phyloP scores from a whole-genome alignment of 2,113 vertebrate species.

The Hystrix cristata region DNA sequence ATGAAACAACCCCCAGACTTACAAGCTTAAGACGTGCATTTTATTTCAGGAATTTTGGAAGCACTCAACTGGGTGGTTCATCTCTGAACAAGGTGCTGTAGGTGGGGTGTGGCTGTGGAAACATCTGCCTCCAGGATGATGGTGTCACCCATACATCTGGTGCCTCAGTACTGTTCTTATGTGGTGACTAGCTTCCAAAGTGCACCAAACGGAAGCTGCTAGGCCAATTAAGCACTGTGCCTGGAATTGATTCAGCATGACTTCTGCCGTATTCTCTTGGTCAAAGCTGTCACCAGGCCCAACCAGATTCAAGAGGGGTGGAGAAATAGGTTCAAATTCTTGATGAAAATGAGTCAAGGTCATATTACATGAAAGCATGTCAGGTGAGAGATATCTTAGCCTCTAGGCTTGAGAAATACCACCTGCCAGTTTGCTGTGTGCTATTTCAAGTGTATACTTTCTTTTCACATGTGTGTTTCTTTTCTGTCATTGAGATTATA shows the following conservation, averaged over 20 bases:
- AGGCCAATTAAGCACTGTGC: neutral
- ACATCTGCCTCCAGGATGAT: neutral
- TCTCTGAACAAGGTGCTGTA: neutral
- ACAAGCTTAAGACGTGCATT: neutral
- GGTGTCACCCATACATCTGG: neutral
- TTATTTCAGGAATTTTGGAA: slow-evolving; percentile 26
- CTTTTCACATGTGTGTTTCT: neutral
- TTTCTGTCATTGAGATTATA: neutral
- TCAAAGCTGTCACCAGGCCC: neutral
- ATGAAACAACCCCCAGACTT: neutral
- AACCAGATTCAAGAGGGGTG: neutral
- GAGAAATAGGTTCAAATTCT: slow-evolving; percentile 24
- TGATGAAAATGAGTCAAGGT: neutral
- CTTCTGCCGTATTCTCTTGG: neutral
- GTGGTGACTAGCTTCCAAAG: neutral
- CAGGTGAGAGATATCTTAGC: neutral
- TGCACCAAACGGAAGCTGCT: neutral
- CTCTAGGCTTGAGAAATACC: neutral
- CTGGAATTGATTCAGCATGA: neutral
- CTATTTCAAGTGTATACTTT: neutral
- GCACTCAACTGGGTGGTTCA: neutral
- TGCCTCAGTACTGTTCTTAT: neutral
- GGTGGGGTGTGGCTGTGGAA: neutral
- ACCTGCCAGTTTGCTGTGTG: neutral
- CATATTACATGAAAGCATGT: neutral